Base-by-base conservation (phyloP, 2,888 invertebrate genomes). In the Himalopsyche kuldschensis region DNA sequence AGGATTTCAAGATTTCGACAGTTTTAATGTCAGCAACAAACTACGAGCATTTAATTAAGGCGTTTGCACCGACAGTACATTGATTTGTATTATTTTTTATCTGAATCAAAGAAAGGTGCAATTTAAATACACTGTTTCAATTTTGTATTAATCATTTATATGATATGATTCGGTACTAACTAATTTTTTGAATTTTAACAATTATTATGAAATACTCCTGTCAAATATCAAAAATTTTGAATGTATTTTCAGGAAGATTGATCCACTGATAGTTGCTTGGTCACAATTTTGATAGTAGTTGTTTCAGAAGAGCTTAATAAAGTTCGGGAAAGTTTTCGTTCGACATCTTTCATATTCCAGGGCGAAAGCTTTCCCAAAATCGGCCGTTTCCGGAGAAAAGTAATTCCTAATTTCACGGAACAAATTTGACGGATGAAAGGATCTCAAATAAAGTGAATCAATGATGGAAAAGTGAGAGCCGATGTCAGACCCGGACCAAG, bases 221-320 rank as follows among this genome's bases (percentile, higher is more conserved):
- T 69, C 30, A 69, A 69, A 69, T 27, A 30, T 69, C 15, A 11
- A 27, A 41, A 69, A 30, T 30, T 69, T 27, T 69, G 4, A 63
- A 69, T 69, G 20, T 69, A 27, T 69, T 69, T 63, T 15, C 27
- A 10, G 15, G 69, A 69, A 69, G 69, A 69, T 69, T 30, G 69
- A 69, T 69, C 69, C 27, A 30, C 10, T 30, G 69, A 69, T 69
- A 69, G 69, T 69, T 69, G 69, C 69, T 69, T 15, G 69, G 69
- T 69, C 69, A 69, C 69, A 69, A 69, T 69, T 69, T 69, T 69
- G 69, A 69, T 69, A 69, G 69, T 69, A 69, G 69, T 27, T 69
- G 69, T 69, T 69, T 69, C 69, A 69, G 69, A 69, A 69, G 69
- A 69, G 69, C 69, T 69, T 69, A 69, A 69, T 69, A 69, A 69